These are phyloP conservation scores for Pristionchus exspectatus DNA, from an alignment of 2,888 invertebrate species.

Conservation along the genomic window DNA sequence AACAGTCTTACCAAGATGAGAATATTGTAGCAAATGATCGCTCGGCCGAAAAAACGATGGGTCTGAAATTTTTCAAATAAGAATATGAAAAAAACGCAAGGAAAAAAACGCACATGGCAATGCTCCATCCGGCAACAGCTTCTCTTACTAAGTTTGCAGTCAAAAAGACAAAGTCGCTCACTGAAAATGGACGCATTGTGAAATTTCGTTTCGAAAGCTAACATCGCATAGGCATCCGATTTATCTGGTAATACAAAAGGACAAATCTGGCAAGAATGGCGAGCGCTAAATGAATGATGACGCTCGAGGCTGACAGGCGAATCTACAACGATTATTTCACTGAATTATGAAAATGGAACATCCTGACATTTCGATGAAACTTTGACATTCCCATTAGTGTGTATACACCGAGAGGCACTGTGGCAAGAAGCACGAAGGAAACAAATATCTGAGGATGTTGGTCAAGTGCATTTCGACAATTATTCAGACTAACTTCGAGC, in stretches of 20 bases:
- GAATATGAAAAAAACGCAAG: no score
- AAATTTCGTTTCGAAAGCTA: not conserved
- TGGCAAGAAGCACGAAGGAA: not conserved
- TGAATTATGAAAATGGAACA: no score
- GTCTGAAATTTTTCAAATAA: not conserved
- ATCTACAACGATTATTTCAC: not conserved
- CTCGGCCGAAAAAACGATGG: not conserved
- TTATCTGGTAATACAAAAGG: conserved; percentile 1
- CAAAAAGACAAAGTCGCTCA: not conserved
- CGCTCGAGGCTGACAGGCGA: not conserved
- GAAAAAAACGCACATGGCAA: not conserved
- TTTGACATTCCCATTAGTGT: not conserved
- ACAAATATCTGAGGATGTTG: not conserved
- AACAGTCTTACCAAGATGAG: not conserved
- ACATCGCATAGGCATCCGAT: not conserved
- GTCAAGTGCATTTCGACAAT: no score
- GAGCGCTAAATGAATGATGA: not conserved
- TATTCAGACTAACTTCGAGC: not conserved
- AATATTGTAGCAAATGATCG: not conserved
- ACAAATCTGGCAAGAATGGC: not conserved
- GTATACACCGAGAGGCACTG: not conserved
- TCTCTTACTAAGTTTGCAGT: not conserved
- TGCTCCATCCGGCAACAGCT: not conserved
- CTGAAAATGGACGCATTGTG: not conserved
- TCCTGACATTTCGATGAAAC: not conserved